Evolutionary conservation across 2,113 vertebrate species (phyloP), one percentile per base, ranked within the genome.

Genomic region (Hypanus sabinus): DNA sequence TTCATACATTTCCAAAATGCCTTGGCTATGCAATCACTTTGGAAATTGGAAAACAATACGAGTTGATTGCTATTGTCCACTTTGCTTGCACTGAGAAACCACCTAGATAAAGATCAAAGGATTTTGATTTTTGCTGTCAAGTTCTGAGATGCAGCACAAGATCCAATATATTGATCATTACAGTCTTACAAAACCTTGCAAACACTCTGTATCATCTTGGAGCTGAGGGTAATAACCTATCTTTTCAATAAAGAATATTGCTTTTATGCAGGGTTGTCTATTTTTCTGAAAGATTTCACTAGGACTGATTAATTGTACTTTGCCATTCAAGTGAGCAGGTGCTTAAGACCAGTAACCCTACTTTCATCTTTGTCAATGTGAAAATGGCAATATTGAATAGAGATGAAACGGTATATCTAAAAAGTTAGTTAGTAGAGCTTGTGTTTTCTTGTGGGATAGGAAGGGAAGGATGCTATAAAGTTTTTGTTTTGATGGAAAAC

Each of bases 331-430:
- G 18, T 20, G 20, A 12, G 73, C 24, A 73, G 27, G 33, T 36
- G 11, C 68, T 70, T 93, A 38, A 38, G 36, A 22, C 20, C 68
- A 22, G 55, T 46, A 16, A 38, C 30, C 20, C 6, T 71, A 62
- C 22, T 73, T 93, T 73, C 4, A 24, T 55, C 8, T 93, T 93
- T 93, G 91, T 93, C 91, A 93, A 93, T 93, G 91, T 93, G 91
- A 93, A 93, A 93, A 93, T 93, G 91, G 91, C 91, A 93, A 55
- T 75, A 46, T 75, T n/a, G 24, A 14, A 22, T 70, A 70, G 91
- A 55, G 27, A 30, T 73, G 36, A 20, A 57, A 46, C 22, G 24
- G 30, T 46, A 1, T 73, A 68, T 93, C 33, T 10, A 73, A 87
- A 70, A 27, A 36, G 71, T 71, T n/a, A n/a, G n/a, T n/a, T n/a